Evolutionary conservation across 2,113 vertebrate species (phyloP).

Genomic region (Calcarius ornatus): DNA sequence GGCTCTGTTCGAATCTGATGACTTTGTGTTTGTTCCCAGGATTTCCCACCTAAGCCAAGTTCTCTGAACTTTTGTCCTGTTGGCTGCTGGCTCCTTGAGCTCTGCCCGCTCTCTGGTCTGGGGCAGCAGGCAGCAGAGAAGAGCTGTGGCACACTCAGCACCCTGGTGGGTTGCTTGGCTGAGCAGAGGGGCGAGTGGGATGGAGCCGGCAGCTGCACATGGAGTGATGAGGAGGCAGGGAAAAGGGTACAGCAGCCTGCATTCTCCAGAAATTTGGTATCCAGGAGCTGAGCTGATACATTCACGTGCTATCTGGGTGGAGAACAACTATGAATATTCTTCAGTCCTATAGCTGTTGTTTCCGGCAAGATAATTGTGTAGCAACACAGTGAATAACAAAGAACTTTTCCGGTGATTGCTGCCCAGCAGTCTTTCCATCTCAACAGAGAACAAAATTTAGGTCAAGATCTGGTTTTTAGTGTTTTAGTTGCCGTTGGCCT

Average conservation of each 20-base stretch:
- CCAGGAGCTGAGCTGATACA: not conserved
- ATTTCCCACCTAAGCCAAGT: not conserved
- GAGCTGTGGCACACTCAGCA: accelerated
- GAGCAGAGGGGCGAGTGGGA: accelerated
- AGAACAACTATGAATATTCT: not conserved
- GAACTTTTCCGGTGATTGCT: not conserved
- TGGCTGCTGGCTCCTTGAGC: not conserved
- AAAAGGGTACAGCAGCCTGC: not conserved
- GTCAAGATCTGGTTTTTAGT: not conserved
- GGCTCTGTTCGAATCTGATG: not conserved
- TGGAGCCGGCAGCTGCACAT: not conserved
- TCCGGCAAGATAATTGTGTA: not conserved
- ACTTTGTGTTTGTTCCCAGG: not conserved
- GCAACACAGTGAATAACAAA: not conserved
- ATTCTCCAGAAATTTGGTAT: not conserved
- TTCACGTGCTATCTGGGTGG: not conserved
- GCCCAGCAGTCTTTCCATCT: not conserved
- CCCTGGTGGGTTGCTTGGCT: accelerated
- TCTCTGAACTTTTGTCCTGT: not conserved
- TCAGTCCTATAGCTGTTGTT: not conserved
- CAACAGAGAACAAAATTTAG: not conserved
- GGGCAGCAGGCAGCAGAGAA: not conserved
- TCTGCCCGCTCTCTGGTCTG: not conserved
- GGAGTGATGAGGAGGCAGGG: accelerated
- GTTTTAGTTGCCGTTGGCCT: not conserved